Base-by-base conservation (phyloP, 2,113 vertebrate species). In the Oreamnos americanus region DNA sequence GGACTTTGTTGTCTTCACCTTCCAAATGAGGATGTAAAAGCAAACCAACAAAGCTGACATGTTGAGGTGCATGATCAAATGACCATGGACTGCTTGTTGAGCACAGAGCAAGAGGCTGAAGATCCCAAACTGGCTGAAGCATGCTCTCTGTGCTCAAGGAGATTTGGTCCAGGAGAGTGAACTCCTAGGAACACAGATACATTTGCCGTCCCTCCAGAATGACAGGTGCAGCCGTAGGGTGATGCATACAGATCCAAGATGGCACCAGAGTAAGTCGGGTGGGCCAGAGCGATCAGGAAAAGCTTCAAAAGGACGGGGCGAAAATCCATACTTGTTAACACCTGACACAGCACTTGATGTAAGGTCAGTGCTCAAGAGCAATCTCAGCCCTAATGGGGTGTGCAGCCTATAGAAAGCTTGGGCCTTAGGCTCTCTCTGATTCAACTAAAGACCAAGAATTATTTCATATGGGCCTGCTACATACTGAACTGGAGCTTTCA, bases 171-270 rank as follows among this genome's bases (percentile, higher is more conserved):
- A 13, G 45, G 43, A 55, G 39, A 6, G 0, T 5, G 14, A n/a
- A 3, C 9, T 9, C 47, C 25, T 2, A 26, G 17, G 7, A 45
- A 26, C 62, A 45, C 17, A 33, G 25, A 17, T 1, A 4, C 16
- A 17, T 1, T 30, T 30, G 39, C 5, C 19, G 6, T 2, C 26
- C 36, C 71, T 74, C 71, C 15, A 15, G 53, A 5, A 4, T 6
- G 55, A 12, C 16, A 30, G 3, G 10, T 8, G 23, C 6, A 1
- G 17, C 6, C 0, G 0, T 0, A 28, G 39, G 64, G 33, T 33
- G 78, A 45, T 13, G 25, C 2, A 5, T 9, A 6, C 13, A 30
- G 30, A 45, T 47, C 17, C n/a, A 39, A 82, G 62, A 16, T 5
- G 30, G n/a, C 28, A 21, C 53, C 5, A 47, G 62, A 30, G 15